Percentiles rank a stretch among this genome's conserved stretches.
Conservation (phyloP, 2,113 vertebrate genomes). For the Lycocorax pyrrhopterus region DNA sequence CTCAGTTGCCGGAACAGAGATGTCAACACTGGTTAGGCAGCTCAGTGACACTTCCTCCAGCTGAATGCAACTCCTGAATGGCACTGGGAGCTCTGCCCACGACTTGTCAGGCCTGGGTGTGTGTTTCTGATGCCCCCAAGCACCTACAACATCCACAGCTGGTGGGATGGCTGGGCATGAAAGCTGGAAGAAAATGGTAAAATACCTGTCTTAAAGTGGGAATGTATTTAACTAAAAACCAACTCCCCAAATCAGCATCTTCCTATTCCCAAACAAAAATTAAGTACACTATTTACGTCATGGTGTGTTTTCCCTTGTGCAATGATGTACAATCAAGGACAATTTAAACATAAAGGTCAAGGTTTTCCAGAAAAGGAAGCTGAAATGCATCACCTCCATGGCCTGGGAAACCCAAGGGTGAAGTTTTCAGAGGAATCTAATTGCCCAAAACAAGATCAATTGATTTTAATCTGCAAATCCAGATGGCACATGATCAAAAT, state of each 20-base stretch:
- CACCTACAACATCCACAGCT: not conserved
- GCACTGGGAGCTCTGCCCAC: not conserved
- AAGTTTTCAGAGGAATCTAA: not conserved
- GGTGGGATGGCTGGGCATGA: rapidly evolving
- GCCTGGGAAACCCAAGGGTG: not conserved
- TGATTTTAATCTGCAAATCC: not conserved
- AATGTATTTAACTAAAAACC: not conserved
- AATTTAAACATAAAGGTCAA: not conserved
- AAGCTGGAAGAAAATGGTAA: not conserved
- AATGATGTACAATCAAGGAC: not conserved
- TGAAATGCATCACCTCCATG: not conserved
- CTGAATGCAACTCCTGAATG: not conserved
- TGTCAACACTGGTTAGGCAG: not conserved
- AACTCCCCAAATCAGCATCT: not conserved
- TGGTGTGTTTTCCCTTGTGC: not conserved
- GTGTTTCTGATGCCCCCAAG: not conserved
- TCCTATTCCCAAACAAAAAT: not conserved
- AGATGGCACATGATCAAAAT: not conserved
- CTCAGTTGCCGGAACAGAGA: not conserved
- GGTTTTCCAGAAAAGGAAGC: not conserved
- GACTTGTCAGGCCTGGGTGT: not conserved
- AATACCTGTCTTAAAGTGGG: not conserved
- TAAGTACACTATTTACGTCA: not conserved
- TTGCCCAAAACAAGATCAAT: not conserved
- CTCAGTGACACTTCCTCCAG: not conserved